Evolutionary conservation across 2,888 invertebrate genomes (phyloP), one percentile per base, ranked within the genome.

Genomic region (Nomada fabriciana): DNA sequence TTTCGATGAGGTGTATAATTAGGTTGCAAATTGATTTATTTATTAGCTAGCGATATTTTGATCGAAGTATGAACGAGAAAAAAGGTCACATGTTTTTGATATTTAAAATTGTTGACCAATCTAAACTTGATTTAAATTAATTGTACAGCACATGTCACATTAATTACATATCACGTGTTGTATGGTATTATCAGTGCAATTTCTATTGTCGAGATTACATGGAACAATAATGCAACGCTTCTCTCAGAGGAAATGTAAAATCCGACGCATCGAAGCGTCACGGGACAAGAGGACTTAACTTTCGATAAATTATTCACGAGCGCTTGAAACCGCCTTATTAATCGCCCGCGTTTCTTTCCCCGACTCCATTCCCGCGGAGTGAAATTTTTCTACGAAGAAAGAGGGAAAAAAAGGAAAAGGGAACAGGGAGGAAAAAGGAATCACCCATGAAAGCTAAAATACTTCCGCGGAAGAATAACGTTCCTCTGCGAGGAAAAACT

Each of bases 381-480:
- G 47, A 25, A 70, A 70, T 69, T 69, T 42, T 69, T 4, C 23
- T n/a, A 59, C 23, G 43, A 25, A n/a, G 25, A 47, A n/a, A n/a
- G 13, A 47, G 47, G 20, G 47, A 13, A 9, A 11, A 10, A 13
- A 42, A 1, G 13, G 13, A 29, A 29, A 47, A 11, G 15, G 47
- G 59, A n/a, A 47, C 11, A 13, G 18, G 13, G 23, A 50, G 13
- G 7, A 25, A 13, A 13, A 42, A 64, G 20, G 29, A 43, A 72
- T 43, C 25, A 29, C 18, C 43, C 61, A 29, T 55, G 63, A 53
- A 55, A 64, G 72, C 64, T 73, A 20, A 73, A 73, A 73, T 73
- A 64, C 72, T 64, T 52, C 23, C 23, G 20, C 18, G 52, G 43
- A n/a, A 47, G 64, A 70, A 53, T 42, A 52, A 53, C 64, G 57